Percentiles rank a stretch among this genome's conserved stretches.
Evolutionary conservation across 2,888 invertebrate genomes (phyloP).

Genomic region (Pseudococcus longispinus): DNA sequence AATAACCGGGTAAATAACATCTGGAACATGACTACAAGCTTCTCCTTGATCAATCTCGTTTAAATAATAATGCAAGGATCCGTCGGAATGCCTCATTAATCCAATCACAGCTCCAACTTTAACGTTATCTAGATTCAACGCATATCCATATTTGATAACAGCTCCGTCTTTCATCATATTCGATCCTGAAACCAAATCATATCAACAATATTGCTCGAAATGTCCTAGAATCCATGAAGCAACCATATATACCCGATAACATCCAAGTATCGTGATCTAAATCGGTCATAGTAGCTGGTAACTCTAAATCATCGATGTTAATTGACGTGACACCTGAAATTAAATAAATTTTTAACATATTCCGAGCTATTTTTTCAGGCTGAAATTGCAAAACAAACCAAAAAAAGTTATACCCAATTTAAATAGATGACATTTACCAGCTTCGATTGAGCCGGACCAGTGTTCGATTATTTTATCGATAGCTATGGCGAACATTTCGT

Average conservation of each 20-base stretch:
- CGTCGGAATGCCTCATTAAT: conserved; percentile 86
- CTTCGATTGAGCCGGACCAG: conserved; percentile 93
- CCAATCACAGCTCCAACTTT: conserved; percentile 73
- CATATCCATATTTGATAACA: conserved; percentile 83
- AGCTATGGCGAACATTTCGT: conserved; percentile 89
- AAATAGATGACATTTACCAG: conserved; percentile 66
- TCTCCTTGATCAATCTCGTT: conserved; percentile 87
- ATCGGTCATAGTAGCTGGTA: conserved; percentile 90
- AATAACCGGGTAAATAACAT: conserved; percentile 89
- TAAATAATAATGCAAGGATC: conserved; percentile 82
- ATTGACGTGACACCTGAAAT: conserved; percentile 80
- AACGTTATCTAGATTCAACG: conserved; percentile 83
- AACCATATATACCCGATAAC: conserved; percentile 68
- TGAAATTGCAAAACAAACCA: conserved; percentile 47
- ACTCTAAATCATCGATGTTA: conserved; percentile 86
- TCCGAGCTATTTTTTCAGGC: not conserved
- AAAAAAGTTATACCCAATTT: conserved; percentile 23
- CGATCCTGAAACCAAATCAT: conserved; percentile 67
- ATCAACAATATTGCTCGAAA: not conserved
- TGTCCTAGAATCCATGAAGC: not conserved
- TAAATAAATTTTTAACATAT: not conserved
- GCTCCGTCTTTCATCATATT: conserved; percentile 90
- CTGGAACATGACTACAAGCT: conserved; percentile 80
- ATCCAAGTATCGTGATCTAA: conserved; percentile 91
- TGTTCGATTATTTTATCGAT: conserved; percentile 90